Conservation (phyloP, 2,888 invertebrate species). For the Aphelenchoides bicaudatus region DNA sequence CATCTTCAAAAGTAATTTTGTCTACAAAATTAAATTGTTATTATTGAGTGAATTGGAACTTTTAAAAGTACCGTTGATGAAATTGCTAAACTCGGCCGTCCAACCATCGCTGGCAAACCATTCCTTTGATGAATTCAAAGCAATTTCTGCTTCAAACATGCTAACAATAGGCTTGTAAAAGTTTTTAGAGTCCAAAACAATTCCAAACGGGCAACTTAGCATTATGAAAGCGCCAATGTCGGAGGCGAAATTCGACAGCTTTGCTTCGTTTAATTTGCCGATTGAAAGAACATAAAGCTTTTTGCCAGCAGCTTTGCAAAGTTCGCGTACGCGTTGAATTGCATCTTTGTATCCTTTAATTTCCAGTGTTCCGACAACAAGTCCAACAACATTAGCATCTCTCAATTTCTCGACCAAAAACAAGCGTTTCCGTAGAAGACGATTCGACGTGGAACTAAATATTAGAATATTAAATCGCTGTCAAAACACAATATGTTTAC, state of each 20-base stretch:
- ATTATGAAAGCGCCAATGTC: slow-evolving; percentile 82
- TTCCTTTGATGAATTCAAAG: slow-evolving; percentile 65
- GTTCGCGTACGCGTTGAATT: slow-evolving; percentile 45
- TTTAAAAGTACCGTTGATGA: slow-evolving; percentile 41
- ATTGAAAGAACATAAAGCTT: slow-evolving; percentile 86
- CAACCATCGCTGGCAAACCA: slow-evolving; percentile 57
- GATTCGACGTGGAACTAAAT: slow-evolving; percentile 40
- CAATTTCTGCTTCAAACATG: slow-evolving; percentile 82
- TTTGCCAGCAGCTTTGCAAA: slow-evolving; percentile 75
- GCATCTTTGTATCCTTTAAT: slow-evolving; percentile 68
- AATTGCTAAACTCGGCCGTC: slow-evolving; percentile 49
- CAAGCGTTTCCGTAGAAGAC: slow-evolving; percentile 72
- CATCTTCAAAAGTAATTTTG: slow-evolving; percentile 19
- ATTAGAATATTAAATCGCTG: neutral
- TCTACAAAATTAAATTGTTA: slow-evolving; percentile 23
- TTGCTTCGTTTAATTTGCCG: slow-evolving; percentile 88
- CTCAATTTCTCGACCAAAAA: slow-evolving; percentile 84
- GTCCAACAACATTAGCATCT: slow-evolving; percentile 78
- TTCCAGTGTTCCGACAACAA: slow-evolving; percentile 84
- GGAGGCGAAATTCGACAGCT: slow-evolving; percentile 86
- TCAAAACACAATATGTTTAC: neutral
- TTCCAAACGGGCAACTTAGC: slow-evolving; percentile 85
- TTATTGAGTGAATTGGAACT: slow-evolving; percentile 1
- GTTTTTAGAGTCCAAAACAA: slow-evolving; percentile 72
- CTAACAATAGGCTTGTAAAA: slow-evolving; percentile 85